Base-by-base conservation (phyloP, 2,797 vertebrate genomes). In the Myiotriccus ornatus region DNA sequence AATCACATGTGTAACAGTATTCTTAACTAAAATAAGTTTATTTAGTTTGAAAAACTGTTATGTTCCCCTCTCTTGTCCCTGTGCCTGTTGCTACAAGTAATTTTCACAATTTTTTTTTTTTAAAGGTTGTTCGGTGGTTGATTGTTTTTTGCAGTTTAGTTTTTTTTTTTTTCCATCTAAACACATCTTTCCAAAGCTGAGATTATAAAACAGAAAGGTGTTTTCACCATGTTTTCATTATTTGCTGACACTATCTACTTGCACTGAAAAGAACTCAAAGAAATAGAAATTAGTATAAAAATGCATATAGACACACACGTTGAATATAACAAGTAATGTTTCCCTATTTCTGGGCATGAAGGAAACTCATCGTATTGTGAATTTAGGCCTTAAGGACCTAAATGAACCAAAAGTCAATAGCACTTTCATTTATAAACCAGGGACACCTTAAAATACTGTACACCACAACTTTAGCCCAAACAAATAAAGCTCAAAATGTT, bases 151-250 rank as follows among this genome's bases (percentile, higher is more conserved):
- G 65, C 47, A 67, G 44, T 43, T 43, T 43, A 8, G 17, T 43
- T 4, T 43, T 44, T 43, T 55, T 50, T 35, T 70, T 65, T 81
- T 60, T 55, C 34, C 0, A 39, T 49, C 47, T 76, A 87, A 92
- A 85, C 52, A 79, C 32, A 21, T 82, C 59, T 81, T 79, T 79
- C 47, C 47, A 79, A 90, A 94, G 39, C 39, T 83, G 60, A 83
- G 60, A 89, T 87, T 89, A 74, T 91, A 89, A 91, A 92, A 59
- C 23, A 67, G 56, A 93, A 91, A 74, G 64, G 79, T 96, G 56
- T 82, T 93, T 92, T 60, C 12, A 74, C 34, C 37, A 69, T n/a
- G n/a, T 35, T 79, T 63, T 79, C 59, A 49, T 63, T 89, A 79
- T 90, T 89, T 89, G 67, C 34, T 93, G 68, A 74, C 60, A 80